A percentile compares a stretch with the other conserved stretches of the same genome.
Conservation (phyloP, 2,888 invertebrate species). For the Scrobipalpa costella region DNA sequence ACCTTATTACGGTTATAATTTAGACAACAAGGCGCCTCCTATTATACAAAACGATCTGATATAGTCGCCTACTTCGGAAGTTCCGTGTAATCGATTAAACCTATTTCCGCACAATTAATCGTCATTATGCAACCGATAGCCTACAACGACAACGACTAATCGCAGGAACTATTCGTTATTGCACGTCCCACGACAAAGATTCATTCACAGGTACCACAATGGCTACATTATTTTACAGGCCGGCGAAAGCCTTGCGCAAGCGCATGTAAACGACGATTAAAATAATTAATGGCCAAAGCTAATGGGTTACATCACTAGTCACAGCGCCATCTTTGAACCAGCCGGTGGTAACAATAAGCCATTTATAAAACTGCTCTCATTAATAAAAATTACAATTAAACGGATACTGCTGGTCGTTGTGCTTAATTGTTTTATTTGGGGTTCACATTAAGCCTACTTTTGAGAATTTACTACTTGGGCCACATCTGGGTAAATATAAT, state of each 20-base stretch:
- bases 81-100: constrained; percentile 7
- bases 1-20: no score
- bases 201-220: constrained; percentile 69
- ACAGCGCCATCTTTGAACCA: constrained; percentile 49
- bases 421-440: constrained; percentile 26
- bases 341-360: constrained; percentile 47
- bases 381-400: constrained; percentile 42
- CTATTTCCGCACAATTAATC: constrained; percentile 12
- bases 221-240: constrained; percentile 68
- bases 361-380: constrained; percentile 41
- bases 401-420: constrained; percentile 23
- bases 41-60: not conserved
- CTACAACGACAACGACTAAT: constrained; percentile 48
- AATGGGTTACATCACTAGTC: constrained; percentile 60
- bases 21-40: no score
- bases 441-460: not conserved
- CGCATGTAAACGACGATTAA: constrained; percentile 67
- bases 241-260: constrained; percentile 70
- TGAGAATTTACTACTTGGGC: no score
- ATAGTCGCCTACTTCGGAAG: not conserved
- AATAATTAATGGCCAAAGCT: constrained; percentile 72
- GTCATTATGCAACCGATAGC: constrained; percentile 42
- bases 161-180: constrained; percentile 53
- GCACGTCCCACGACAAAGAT: constrained; percentile 63
- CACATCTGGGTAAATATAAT: no score